Evolutionary conservation across 2,797 vertebrate genomes (phyloP).

Genomic region (Paramormyrops hopkinsi): DNA sequence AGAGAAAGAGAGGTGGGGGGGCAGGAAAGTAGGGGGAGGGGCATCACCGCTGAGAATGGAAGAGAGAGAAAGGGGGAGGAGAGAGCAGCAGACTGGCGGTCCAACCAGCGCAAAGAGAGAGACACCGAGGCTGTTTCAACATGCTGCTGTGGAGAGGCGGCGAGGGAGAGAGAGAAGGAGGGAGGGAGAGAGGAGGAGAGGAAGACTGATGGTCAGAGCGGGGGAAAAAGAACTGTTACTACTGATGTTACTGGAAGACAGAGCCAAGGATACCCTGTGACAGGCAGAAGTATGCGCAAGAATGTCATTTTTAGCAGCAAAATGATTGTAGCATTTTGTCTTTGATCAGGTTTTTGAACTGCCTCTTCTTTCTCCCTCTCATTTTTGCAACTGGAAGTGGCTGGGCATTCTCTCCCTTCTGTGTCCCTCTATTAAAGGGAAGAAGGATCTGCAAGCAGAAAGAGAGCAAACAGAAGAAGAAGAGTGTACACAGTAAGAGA

Average conservation of each 20-base stretch:
- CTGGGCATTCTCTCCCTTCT: conserved; percentile 36
- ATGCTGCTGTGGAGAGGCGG: conserved; percentile 34
- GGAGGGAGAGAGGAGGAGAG: conserved; percentile 43
- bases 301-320: conserved; percentile 46
- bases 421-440: conserved; percentile 24
- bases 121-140: conserved; percentile 43
- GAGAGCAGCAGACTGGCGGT: conserved; percentile 41
- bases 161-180: conserved; percentile 36
- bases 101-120: conserved; percentile 55
- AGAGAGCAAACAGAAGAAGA: conserved; percentile 46
- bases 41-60: neutral
- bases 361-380: conserved; percentile 42
- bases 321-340: conserved; percentile 44
- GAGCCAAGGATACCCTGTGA: conserved; percentile 45
- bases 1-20: conserved; percentile 27
- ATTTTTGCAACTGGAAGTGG: conserved; percentile 47
- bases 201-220: conserved; percentile 46
- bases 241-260: conserved; percentile 55
- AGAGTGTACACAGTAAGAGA: conserved; percentile 58
- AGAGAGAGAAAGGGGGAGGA: conserved; percentile 33
- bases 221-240: conserved; percentile 65
- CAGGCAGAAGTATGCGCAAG: conserved; percentile 46
- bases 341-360: conserved; percentile 25
- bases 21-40: conserved; percentile 24
- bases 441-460: conserved; percentile 39